Evolutionary conservation across 2,888 invertebrate species (phyloP), one percentile per base, ranked within the genome.

Genomic region (Zaprionus lineosus): DNA sequence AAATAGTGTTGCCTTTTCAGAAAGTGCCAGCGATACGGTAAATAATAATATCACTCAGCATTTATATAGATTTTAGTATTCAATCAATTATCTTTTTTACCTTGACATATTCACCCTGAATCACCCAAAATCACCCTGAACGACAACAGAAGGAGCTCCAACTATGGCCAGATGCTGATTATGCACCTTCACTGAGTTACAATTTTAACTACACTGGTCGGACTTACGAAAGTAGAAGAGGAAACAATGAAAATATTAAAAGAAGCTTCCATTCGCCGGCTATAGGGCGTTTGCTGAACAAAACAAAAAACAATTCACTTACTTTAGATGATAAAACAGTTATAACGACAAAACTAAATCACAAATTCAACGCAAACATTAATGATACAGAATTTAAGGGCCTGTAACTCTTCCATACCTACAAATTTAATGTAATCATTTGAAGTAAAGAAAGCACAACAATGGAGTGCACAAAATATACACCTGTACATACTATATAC

Each of bases 1-100:
- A 16, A 88, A 88, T 52, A 82, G 74, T 43, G 84, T 73, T 2
- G 59, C 71, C 2, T 71, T 75, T 11, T 55, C 70, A 5, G 77
- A 74, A 16, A 67, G 57, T 9, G 67, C 68, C 51, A 69, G 53
- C 47, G 63, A 53, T 21, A 58, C 65, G 65, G 78, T 78, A 65
- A 56, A n/a, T n/a, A 28, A 21, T 34, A 9, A 28, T 14, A 14
- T 7, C 7, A 16, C 8, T 34, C 16, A 33, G 7, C 19, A 21
- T 21, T 3, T 24, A 1, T 14, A 1, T 12, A 53, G 47, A 19
- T 6, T n/a, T 9, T n/a, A 16, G 12, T 3, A 16, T 4, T 1
- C 12, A 8, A 2, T 37, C n/a, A 3, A 40, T 9, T 6, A 12
- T 29, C 0, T 9, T 6, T 5, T 46, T 46, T 24, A 0, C 28